Base-by-base conservation (phyloP, 2,113 vertebrate genomes). In the Kryptolebias marmoratus region DNA sequence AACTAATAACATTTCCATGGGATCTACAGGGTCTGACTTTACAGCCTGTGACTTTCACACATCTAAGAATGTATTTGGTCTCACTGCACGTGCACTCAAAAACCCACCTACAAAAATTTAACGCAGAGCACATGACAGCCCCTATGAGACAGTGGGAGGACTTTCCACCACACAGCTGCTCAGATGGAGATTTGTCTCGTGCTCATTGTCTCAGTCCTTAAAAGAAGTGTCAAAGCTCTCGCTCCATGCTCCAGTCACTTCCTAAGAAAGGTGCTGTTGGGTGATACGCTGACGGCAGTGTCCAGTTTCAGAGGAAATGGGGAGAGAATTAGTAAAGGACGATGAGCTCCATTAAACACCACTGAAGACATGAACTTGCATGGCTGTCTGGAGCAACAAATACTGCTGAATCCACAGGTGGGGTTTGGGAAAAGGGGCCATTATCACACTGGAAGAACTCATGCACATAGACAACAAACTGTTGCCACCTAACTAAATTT, bases 311-410 rank as follows among this genome's bases (percentile, higher is more conserved):
- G 90, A 80, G 89, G 90, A 91, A 90, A 93, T 73, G 89, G 79
- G 87, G 83, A 82, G 56, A 87, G 84, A 90, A 75, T 88, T 77
- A 86, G 81, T 79, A 73, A 61, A 91, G n/a, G 56, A 89, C 85
- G 90, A 77, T 87, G 88, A 87, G 94, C 93, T 92, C 92, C 94
- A 94, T 94, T 96, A 94, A 95, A 87, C 92, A 91, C 77, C 83
- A 73, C 75, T 72, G 87, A 76, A 82, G 49, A 89, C 90, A 84
- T 83, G 72, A 76, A 89, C 75, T 66, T 5, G 2, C 32, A 47
- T 48, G 14, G 32, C 16, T 53, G 44, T 66, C 16, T 16, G 45
- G 14, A 59, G 68, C 42, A 64, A 82, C 79, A 74, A 73, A 68
- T 69, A 63, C 31, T 31, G 52, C 15, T 52, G 44, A 15, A 22